Conservation (phyloP, 2,113 vertebrate species). For the Campylorhamphus procurvoides region DNA sequence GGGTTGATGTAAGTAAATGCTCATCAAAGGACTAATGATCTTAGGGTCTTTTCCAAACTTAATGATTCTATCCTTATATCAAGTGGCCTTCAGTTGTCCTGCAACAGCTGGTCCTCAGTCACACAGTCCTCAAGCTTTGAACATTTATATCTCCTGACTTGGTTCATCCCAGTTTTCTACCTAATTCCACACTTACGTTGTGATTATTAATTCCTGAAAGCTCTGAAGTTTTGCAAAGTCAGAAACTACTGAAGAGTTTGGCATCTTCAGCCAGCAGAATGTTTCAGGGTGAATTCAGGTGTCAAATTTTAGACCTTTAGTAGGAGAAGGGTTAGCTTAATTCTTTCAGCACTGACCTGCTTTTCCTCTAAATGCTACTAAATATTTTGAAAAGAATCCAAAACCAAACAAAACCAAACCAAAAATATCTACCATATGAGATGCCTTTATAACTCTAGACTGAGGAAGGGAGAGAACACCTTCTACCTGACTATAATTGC, state of each 20-base stretch:
- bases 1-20: neutral
- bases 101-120: no score
- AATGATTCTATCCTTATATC: neutral
- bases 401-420: neutral
- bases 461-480: neutral
- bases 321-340: neutral
- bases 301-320: neutral
- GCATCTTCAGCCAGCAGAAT: neutral
- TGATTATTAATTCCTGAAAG: neutral
- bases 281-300: fast-evolving
- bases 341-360: neutral
- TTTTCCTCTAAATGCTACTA: neutral
- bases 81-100: neutral
- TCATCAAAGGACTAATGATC: neutral
- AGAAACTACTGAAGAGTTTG: neutral
- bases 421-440: neutral
- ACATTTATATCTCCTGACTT: neutral
- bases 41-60: neutral
- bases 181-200: neutral
- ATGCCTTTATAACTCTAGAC: neutral
- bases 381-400: neutral
- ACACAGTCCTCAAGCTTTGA: neutral
- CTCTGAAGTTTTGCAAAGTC: neutral
- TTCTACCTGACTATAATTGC: neutral
- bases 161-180: neutral